A percentile compares a stretch with the other conserved stretches of the same genome.
Conservation (phyloP, 2,113 vertebrate genomes). For the Tachysurus fulvidraco region DNA sequence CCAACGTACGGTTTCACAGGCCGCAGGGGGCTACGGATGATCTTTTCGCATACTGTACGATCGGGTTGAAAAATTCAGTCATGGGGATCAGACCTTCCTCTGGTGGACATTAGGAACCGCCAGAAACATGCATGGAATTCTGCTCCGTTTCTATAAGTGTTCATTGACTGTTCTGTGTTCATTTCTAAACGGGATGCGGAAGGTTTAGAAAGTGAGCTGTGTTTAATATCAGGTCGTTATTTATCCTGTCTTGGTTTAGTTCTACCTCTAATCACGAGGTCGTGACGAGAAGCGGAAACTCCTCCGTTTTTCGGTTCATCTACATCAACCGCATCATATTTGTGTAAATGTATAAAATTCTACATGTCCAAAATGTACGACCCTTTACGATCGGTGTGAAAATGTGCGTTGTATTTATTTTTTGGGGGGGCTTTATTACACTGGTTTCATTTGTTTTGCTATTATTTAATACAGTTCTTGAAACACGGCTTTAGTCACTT, state of each 20-base stretch:
- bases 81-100: constrained; percentile 49
- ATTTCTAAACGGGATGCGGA: background rate
- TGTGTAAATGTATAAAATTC: background rate
- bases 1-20: constrained; percentile 55
- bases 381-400: background rate
- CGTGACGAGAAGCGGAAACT: background rate
- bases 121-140: background rate
- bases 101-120: background rate
- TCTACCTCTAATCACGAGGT: background rate
- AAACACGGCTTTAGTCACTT: background rate
- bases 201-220: background rate
- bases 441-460: background rate
- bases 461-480: background rate
- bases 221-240: background rate
- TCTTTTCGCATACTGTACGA: constrained; percentile 58
- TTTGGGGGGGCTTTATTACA: background rate
- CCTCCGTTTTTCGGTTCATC: background rate
- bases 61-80: constrained; percentile 62
- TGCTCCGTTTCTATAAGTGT: background rate
- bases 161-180: background rate
- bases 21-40: constrained; percentile 54
- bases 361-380: background rate
- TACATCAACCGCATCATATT: background rate
- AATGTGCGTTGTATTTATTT: background rate
- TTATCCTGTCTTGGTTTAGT: background rate